These are phyloP conservation scores for Vidua macroura DNA, from an alignment of 2,113 vertebrate species.

Conservation along the genomic window DNA sequence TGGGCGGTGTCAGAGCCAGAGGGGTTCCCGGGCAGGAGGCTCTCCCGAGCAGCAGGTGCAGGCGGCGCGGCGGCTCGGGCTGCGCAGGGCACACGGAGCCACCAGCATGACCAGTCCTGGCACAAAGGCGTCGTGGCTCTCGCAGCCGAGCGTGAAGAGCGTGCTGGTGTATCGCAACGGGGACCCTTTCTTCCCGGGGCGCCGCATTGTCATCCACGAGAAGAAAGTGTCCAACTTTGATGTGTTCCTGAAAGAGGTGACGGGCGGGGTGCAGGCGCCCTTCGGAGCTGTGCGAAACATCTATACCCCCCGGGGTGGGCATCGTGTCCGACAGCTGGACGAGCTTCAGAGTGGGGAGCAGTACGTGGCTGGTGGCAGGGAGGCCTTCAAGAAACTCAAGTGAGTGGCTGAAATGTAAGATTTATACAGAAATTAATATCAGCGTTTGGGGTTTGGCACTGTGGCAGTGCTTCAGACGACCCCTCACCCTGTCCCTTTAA, in stretches of 20 bases:
- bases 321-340: conserved; percentile 84
- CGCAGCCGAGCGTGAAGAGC: conserved; percentile 90
- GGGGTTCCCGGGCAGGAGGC: not conserved
- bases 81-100: not conserved
- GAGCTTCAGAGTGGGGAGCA: conserved; percentile 88
- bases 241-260: conserved; percentile 89
- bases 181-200: conserved; percentile 89
- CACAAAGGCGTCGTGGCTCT: conserved; percentile 77
- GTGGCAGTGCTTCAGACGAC: not conserved
- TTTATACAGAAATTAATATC: not conserved
- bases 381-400: conserved; percentile 94
- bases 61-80: no score
- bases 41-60: not conserved
- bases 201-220: conserved; percentile 88
- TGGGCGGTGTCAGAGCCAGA: not conserved
- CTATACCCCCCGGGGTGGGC: conserved; percentile 88
- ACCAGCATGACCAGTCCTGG: conserved; percentile 49
- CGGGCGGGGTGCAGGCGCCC: conserved; percentile 84
- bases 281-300: conserved; percentile 94
- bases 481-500: not conserved
- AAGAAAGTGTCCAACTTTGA: conserved; percentile 90
- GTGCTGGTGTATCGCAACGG: conserved; percentile 92
- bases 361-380: conserved; percentile 92
- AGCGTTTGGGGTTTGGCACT: not conserved
- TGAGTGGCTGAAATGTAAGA: conserved; percentile 71